A percentile compares a stretch with the other conserved stretches of the same genome.
Conservation (phyloP, 1,140 invertebrate genomes). For the Caenorhabditis briggsae region DNA sequence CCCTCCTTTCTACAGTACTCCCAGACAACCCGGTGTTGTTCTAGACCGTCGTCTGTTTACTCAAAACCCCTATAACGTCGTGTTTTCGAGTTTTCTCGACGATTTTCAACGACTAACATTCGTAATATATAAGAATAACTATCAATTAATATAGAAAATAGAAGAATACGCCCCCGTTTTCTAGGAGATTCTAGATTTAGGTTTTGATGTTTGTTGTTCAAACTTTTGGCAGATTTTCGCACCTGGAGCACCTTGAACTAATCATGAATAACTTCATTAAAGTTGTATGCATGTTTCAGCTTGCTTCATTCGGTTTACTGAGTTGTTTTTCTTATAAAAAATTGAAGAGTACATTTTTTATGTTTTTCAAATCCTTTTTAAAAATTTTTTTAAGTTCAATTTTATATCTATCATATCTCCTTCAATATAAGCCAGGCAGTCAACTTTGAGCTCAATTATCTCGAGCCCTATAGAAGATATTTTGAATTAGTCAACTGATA, state of each 20-base stretch:
- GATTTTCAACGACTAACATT: not conserved
- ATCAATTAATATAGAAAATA: not conserved
- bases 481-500: too few species aligned
- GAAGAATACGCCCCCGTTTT: not conserved
- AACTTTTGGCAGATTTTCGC: too few species aligned
- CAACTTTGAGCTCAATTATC: too few species aligned
- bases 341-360: too few species aligned
- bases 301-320: too few species aligned
- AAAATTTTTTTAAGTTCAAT: too few species aligned
- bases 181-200: not conserved
- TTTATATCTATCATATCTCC: too few species aligned
- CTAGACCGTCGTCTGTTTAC: not conserved
- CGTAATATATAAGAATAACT: not conserved
- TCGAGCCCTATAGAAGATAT: too few species aligned
- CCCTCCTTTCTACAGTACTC: constrained; percentile 17
- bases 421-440: too few species aligned
- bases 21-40: not conserved
- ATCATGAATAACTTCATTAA: not conserved
- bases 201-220: constrained; percentile 3
- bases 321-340: too few species aligned
- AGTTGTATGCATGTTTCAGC: too few species aligned
- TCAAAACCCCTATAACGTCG: not conserved
- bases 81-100: constrained; percentile 9
- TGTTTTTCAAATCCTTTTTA: too few species aligned
- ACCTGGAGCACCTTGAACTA: not conserved